Conservation (phyloP, 2,113 vertebrate species). For the Leptocoma aspasia region DNA sequence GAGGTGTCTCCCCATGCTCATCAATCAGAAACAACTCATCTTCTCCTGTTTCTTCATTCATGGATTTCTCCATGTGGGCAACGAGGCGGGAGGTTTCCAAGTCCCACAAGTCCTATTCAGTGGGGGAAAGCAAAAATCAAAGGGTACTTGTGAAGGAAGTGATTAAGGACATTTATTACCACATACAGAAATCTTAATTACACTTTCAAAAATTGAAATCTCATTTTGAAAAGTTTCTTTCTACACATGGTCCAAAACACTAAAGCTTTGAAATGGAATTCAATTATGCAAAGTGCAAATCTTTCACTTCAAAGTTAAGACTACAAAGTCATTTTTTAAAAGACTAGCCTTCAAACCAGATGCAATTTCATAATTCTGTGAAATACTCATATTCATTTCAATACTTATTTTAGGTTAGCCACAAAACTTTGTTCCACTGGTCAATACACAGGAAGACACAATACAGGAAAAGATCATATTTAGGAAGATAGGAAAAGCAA, state of each 20-base stretch:
- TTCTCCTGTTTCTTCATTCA: constrained; percentile 60
- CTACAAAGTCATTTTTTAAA: not conserved
- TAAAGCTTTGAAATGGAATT: not conserved
- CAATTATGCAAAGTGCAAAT: not conserved
- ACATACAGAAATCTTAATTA: not conserved
- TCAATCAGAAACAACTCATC: constrained; percentile 79
- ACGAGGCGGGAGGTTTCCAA: constrained; percentile 80
- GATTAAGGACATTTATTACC: not conserved
- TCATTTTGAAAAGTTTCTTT: not conserved
- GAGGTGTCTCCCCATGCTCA: constrained; percentile 64
- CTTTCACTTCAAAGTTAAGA: not conserved
- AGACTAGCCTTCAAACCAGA: not conserved
- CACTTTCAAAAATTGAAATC: not conserved
- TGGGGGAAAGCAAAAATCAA: not conserved
- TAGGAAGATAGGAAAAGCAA: not conserved
- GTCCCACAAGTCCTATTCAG: constrained; percentile 74
- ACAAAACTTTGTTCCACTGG: not conserved
- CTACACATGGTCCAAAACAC: rapidly evolving
- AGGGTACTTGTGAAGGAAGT: not conserved
- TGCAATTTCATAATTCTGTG: not conserved
- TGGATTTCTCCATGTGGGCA: constrained; percentile 69
- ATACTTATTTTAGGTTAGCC: not conserved
- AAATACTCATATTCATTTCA: not conserved
- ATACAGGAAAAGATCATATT: rapidly evolving
- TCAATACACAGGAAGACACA: rapidly evolving